phyloP scores from a whole-genome alignment of 2,113 vertebrate species.

The Sinosuthora webbiana region DNA sequence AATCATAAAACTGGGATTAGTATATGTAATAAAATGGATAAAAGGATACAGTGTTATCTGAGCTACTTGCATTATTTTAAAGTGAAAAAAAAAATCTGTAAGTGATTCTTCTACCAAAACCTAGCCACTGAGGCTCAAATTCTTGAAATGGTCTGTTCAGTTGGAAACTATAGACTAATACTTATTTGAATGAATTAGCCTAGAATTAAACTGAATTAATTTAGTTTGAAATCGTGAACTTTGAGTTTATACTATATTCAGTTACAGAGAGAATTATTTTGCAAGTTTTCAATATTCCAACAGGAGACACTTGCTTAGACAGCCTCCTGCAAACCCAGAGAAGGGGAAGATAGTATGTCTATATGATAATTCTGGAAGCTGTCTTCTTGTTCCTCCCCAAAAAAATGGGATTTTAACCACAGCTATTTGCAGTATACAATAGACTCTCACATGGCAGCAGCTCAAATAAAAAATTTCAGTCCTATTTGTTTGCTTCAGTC shows the following conservation, averaged over 20 bases:
- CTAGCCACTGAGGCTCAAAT: neutral
- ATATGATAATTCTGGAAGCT: neutral
- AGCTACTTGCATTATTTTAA: neutral
- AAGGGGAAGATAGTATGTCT: neutral
- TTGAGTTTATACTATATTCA: neutral
- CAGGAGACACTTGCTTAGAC: neutral
- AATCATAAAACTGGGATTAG: neutral
- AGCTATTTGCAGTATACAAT: neutral
- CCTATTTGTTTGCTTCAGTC: neutral
- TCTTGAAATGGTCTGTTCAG: neutral
- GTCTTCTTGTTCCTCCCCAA: neutral
- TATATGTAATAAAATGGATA: neutral
- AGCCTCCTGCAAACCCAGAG: neutral
- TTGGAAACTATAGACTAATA: neutral
- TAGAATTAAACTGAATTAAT: neutral
- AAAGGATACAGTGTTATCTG: neutral
- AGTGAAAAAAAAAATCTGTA: neutral
- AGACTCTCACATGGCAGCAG: neutral
- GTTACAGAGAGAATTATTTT: neutral
- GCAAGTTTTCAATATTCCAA: neutral
- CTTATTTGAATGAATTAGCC: neutral
- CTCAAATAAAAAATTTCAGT: neutral
- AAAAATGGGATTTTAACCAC: neutral
- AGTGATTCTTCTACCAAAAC: neutral
- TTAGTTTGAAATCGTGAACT: neutral